Conservation (phyloP, 2,888 invertebrate genomes). For the Drosophila kanekoi region DNA sequence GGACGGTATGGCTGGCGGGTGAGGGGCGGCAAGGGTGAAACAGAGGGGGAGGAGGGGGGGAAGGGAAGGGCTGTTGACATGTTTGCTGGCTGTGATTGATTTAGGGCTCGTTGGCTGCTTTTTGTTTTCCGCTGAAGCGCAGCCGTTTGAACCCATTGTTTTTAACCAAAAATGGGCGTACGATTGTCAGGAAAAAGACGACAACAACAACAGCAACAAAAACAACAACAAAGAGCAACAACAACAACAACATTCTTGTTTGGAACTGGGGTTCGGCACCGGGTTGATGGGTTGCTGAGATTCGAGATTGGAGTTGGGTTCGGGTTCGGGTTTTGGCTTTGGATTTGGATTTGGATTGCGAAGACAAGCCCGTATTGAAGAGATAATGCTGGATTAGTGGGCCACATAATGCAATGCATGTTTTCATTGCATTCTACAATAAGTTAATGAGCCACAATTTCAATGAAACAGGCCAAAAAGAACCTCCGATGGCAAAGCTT, state of each 20-base stretch:
- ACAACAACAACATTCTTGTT: constrained; percentile 4
- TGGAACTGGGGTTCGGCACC: constrained; percentile 15
- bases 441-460: constrained; percentile 7
- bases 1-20: too few species aligned
- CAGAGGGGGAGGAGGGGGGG: neutral
- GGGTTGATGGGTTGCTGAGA: neutral
- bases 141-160: constrained; percentile 79
- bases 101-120: constrained; percentile 72
- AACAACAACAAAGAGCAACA: constrained; percentile 17
- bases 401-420: constrained; percentile 5
- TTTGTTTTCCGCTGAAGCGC: constrained; percentile 75
- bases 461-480: too few species aligned
- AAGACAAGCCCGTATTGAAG: constrained; percentile 23
- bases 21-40: too few species aligned
- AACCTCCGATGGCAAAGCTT: too few species aligned
- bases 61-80: constrained; percentile 66
- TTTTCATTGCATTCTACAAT: neutral
- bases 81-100: constrained; percentile 76
- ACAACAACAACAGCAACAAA: constrained; percentile 30
- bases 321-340: constrained; percentile 10
- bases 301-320: constrained; percentile 15
- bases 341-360: constrained; percentile 2
- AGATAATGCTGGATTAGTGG: constrained; percentile 35
- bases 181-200: constrained; percentile 52
- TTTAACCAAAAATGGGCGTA: constrained; percentile 71